Conservation (phyloP, 2,797 vertebrate species). For the Melanogrammus aeglefinus region DNA sequence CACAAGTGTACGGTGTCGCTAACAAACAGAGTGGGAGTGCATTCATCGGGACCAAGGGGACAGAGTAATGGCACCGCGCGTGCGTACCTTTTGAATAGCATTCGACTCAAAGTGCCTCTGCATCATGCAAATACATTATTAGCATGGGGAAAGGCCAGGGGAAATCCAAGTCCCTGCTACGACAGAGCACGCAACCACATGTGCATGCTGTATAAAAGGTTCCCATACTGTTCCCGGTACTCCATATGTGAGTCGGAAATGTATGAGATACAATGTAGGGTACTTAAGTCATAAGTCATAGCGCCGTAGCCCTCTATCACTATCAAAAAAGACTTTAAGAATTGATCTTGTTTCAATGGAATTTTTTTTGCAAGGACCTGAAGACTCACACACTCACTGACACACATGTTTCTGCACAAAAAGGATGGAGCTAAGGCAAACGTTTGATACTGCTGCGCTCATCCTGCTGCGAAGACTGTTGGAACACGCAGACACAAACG, state of each 20-base stretch:
- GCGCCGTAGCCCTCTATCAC: neutral
- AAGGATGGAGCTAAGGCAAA: neutral
- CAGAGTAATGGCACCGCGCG: neutral
- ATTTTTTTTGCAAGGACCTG: neutral
- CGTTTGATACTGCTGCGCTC: neutral
- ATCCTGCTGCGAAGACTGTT: neutral
- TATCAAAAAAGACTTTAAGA: neutral
- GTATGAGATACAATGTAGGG: neutral
- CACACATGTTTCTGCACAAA: neutral
- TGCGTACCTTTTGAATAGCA: neutral
- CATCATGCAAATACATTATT: neutral
- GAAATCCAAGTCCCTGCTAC: neutral
- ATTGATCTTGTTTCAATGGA: neutral
- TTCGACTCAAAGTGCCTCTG: neutral
- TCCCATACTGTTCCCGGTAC: neutral
- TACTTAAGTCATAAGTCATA: neutral
- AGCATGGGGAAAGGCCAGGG: neutral
- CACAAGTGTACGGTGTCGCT: conserved; percentile 35
- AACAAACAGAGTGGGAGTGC: conserved; percentile 18
- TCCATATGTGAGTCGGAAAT: neutral
- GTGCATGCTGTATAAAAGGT: neutral
- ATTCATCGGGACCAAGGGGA: neutral
- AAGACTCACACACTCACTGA: neutral
- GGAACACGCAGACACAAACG: neutral
- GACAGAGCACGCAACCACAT: neutral